Conservation (phyloP, 2,888 invertebrate species). For the Mayetiola destructor region DNA sequence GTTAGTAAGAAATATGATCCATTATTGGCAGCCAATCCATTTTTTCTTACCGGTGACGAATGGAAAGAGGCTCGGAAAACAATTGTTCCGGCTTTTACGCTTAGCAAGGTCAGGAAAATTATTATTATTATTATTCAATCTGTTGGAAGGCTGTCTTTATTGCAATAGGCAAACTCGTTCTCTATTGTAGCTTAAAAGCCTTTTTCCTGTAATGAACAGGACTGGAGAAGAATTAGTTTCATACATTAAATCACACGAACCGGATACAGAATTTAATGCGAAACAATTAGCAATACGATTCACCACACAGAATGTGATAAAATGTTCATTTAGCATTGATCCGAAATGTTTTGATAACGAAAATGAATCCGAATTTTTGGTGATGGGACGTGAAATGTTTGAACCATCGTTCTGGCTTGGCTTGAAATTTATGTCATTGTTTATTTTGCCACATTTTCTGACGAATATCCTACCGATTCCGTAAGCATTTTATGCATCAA, state of each 20-base stretch:
- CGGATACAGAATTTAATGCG: not conserved
- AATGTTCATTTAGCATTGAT: conserved; percentile 17
- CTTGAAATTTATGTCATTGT: conserved; percentile 9
- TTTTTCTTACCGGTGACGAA: conserved; percentile 29
- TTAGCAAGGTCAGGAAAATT: conserved; percentile 27
- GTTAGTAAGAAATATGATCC: conserved; percentile 31
- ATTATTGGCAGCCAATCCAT: conserved; percentile 29
- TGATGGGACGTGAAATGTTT: conserved; percentile 16
- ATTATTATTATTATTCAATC: not conserved
- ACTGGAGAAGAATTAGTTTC: not conserved
- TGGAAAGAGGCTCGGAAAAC: conserved; percentile 32
- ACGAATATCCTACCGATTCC: conserved; percentile 8
- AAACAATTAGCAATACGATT: conserved; percentile 16
- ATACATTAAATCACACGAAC: not conserved
- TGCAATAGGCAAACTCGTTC: not conserved
- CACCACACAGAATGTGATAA: conserved; percentile 18
- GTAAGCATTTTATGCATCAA: conserved; percentile 13
- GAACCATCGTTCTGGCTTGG: not conserved
- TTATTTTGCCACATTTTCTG: conserved; percentile 13
- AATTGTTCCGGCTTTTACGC: conserved; percentile 34
- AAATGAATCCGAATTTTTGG: conserved; percentile 18
- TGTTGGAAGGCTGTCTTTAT: not conserved
- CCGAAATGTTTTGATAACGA: conserved; percentile 19
- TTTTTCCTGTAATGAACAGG: not conserved
- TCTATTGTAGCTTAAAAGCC: conserved; percentile 4